Evolutionary conservation across 2,797 vertebrate species (phyloP).

Genomic region (Hemitrygon akajei): DNA sequence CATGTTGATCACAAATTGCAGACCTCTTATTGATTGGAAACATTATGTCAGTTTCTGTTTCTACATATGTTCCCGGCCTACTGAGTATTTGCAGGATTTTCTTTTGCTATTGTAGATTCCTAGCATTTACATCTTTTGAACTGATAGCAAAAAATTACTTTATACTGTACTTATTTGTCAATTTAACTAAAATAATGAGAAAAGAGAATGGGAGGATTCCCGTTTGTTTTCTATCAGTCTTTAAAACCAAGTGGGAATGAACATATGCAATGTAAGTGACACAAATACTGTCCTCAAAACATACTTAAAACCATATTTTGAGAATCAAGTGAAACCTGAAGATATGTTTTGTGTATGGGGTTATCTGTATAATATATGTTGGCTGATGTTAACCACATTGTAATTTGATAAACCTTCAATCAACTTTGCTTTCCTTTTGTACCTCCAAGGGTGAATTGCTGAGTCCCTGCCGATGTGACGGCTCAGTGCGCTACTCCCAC

Average conservation of each 20-base stretch:
- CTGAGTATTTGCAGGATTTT: too few relatives aligned
- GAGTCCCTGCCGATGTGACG: conserved; percentile 86
- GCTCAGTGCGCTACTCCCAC: conserved; percentile 85
- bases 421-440: conserved; percentile 32
- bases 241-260: background rate
- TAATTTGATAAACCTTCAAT: background rate
- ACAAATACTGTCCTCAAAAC: background rate
- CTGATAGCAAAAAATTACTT: background rate
- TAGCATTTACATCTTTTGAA: too few relatives aligned
- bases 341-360: background rate
- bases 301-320: background rate
- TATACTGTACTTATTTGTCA: background rate
- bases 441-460: conserved; percentile 74
- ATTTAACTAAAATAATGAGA: background rate
- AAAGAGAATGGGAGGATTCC: background rate
- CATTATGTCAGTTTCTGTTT: too few relatives aligned
- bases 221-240: background rate
- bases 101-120: too few relatives aligned
- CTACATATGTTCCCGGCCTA: too few relatives aligned
- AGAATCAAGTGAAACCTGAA: background rate
- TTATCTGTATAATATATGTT: background rate
- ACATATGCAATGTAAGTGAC: background rate
- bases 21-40: background rate
- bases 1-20: background rate
- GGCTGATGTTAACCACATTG: background rate